These are phyloP conservation scores for Marasmarcha lunaedactyla DNA, from an alignment of 2,888 invertebrate species.

Conservation along the genomic window DNA sequence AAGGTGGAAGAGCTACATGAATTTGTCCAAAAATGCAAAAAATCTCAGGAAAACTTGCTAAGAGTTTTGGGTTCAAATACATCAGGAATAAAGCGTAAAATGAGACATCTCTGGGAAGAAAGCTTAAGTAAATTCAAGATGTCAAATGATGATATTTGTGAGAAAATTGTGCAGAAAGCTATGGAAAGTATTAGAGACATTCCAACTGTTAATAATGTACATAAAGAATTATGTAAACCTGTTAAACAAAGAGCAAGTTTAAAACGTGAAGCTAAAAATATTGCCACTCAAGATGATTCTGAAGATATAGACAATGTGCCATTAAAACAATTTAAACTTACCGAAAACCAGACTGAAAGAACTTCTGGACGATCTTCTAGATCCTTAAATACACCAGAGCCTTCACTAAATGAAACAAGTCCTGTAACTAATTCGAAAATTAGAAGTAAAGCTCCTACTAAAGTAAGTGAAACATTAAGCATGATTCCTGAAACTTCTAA, in stretches of 20 bases:
- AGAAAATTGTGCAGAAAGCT: constrained; percentile 56
- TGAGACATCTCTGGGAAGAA: constrained; percentile 47
- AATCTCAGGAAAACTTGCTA: constrained; percentile 44
- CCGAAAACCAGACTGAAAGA: constrained; percentile 20
- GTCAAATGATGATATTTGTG: constrained; percentile 59
- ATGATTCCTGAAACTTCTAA: not conserved
- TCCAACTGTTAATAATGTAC: constrained; percentile 17
- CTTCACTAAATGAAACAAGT: no score
- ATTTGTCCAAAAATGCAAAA: constrained; percentile 55
- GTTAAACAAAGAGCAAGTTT: not conserved
- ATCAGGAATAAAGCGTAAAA: constrained; percentile 32
- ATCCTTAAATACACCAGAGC: no score
- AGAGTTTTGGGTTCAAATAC: constrained; percentile 33
- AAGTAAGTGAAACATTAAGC: not conserved
- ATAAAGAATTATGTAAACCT: not conserved
- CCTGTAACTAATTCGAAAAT: no score
- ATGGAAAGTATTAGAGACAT: constrained; percentile 50
- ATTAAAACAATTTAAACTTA: constrained; percentile 23
- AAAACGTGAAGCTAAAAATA: not conserved
- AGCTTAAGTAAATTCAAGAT: constrained; percentile 49
- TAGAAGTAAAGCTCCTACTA: no score
- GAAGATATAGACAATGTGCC: constrained; percentile 16
- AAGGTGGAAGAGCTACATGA: constrained; percentile 60
- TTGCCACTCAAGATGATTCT: constrained; percentile 2
- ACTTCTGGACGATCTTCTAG: constrained; percentile 10